phyloP scores from a whole-genome alignment of 2,797 vertebrate genomes.

The Acestrorhynchus altus region DNA sequence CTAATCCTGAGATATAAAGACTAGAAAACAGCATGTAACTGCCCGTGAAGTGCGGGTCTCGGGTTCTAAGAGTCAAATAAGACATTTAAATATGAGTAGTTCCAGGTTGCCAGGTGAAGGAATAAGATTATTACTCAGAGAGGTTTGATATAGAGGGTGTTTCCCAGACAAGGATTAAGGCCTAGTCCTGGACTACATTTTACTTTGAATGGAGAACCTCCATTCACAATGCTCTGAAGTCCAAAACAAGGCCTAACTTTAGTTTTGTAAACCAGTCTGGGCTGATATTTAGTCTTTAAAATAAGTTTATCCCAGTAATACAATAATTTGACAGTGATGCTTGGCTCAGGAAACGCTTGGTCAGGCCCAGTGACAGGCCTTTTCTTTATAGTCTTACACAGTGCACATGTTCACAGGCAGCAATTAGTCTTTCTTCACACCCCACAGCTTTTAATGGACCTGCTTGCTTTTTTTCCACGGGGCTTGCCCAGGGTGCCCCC shows the following conservation, averaged over 20 bases:
- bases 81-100: neutral
- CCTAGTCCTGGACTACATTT: too few relatives aligned
- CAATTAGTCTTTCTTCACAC: conserved; percentile 64
- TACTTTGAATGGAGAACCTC: too few relatives aligned
- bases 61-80: too few relatives aligned
- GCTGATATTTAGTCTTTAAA: neutral
- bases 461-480: conserved; percentile 49
- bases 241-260: too few relatives aligned
- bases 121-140: too few relatives aligned
- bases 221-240: too few relatives aligned
- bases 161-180: too few relatives aligned
- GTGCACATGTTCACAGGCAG: conserved; percentile 50
- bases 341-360: conserved; percentile 46
- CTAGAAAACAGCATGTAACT: too few relatives aligned
- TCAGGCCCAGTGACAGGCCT: conserved; percentile 52
- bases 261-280: neutral
- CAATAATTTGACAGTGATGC: conserved; percentile 18
- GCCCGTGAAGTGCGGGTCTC: too few relatives aligned
- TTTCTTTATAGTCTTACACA: conserved; percentile 54
- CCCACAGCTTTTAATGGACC: conserved; percentile 58
- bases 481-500: conserved; percentile 40
- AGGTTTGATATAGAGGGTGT: neutral
- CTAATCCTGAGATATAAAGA: too few relatives aligned
- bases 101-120: neutral
- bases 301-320: neutral